Conservation (phyloP, 2,113 vertebrate species). For the Lepisosteus osseus region DNA sequence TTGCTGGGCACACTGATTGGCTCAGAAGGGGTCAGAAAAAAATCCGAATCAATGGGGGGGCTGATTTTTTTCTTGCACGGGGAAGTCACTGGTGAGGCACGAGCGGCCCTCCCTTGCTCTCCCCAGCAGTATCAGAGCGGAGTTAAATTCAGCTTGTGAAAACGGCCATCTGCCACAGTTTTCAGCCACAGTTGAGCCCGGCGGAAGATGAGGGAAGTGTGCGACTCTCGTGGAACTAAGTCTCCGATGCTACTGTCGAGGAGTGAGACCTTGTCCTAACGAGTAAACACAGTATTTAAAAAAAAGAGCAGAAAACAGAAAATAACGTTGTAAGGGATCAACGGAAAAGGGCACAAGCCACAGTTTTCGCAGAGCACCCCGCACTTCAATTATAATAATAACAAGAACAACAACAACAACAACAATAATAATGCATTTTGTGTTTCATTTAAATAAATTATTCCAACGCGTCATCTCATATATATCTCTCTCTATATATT, state of each 20-base stretch:
- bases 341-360: constrained; percentile 42
- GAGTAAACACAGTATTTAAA: constrained; percentile 27
- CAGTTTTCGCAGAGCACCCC: constrained; percentile 39
- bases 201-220: not conserved
- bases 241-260: constrained; percentile 31
- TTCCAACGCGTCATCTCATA: constrained; percentile 55
- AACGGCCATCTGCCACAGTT: no score
- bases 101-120: no score
- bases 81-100: no score
- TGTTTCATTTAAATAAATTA: constrained; percentile 40
- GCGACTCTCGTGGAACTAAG: constrained; percentile 36
- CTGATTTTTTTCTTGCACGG: no score
- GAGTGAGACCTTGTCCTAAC: constrained; percentile 25
- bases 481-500: constrained; percentile 53
- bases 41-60: no score
- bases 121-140: no score
- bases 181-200: no score
- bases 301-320: constrained; percentile 19
- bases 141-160: no score
- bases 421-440: constrained; percentile 53
- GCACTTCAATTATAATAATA: constrained; percentile 41
- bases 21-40: no score
- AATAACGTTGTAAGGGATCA: constrained; percentile 36
- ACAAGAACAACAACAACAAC: constrained; percentile 53
- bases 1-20: not conserved